Percentiles rank a stretch among this genome's conserved stretches.
phyloP scores from a whole-genome alignment of 2,797 vertebrate species.

The Aeoliscus strigatus region DNA sequence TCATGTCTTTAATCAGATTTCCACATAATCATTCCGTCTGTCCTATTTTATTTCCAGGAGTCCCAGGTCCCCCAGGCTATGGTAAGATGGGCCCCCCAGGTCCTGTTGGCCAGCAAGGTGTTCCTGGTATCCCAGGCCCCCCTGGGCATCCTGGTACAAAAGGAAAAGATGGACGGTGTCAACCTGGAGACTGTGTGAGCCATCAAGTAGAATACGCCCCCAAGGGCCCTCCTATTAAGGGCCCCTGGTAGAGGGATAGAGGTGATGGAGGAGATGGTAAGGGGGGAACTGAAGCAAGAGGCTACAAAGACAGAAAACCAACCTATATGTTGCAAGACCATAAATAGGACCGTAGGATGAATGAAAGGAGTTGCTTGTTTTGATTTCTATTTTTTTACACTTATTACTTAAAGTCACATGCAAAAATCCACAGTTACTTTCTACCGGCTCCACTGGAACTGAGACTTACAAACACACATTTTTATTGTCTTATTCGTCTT shows the following conservation, averaged over 20 bases:
- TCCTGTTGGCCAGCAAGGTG: conserved; percentile 89
- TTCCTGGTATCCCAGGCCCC: conserved; percentile 87
- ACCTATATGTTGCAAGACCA: too few relatives aligned
- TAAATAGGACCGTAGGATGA: conserved; percentile 31
- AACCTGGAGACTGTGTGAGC: conserved; percentile 86
- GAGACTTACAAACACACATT: conserved; percentile 33
- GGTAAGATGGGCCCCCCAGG: conserved; percentile 91
- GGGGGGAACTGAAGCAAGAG: conserved; percentile 24
- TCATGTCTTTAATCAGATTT: too few relatives aligned
- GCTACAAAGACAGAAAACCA: conserved; percentile 37
- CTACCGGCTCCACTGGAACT: conserved; percentile 29
- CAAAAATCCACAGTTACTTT: conserved; percentile 19
- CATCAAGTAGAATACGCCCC: conserved; percentile 85
- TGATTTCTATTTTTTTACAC: conserved; percentile 22
- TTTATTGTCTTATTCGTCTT: conserved; percentile 31
- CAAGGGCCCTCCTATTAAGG: conserved; percentile 83
- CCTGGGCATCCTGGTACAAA: conserved; percentile 78
- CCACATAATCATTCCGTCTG: not conserved
- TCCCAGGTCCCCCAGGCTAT: conserved; percentile 88
- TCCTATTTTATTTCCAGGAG: conserved; percentile 65
- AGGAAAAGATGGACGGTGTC: conserved; percentile 88
- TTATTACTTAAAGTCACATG: too few relatives aligned
- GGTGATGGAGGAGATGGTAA: conserved; percentile 10
- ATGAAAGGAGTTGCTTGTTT: conserved; percentile 35
- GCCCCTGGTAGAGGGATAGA: conserved; percentile 73